Conservation (phyloP, 2,888 invertebrate genomes). For the Drymonia ruficornis region DNA sequence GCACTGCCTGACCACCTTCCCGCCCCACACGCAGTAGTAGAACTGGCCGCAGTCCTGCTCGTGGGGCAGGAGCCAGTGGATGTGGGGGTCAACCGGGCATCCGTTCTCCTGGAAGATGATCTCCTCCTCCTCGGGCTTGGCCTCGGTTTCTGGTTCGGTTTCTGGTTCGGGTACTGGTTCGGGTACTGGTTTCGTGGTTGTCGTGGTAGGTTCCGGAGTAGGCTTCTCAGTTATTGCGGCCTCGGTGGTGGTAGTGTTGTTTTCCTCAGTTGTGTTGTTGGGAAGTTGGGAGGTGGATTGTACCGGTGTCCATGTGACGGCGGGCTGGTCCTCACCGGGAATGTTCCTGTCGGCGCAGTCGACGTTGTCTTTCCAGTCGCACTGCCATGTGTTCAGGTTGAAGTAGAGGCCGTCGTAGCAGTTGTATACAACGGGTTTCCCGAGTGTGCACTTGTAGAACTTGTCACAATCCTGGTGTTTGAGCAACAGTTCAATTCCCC, state of each 20-base stretch:
- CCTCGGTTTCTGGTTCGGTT: conserved; percentile 17
- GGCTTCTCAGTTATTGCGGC: conserved; percentile 3
- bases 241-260: conserved; percentile 9
- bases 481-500: conserved; percentile 78
- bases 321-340: conserved; percentile 31
- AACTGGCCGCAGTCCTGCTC: conserved; percentile 59
- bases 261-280: conserved; percentile 10
- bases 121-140: conserved; percentile 10
- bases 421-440: conserved; percentile 81
- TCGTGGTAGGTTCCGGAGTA: conserved; percentile 11
- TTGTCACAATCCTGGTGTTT: conserved; percentile 84
- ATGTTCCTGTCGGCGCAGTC: conserved; percentile 78
- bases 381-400: conserved; percentile 78
- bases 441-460: conserved; percentile 88
- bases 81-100: conserved; percentile 61
- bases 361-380: conserved; percentile 86
- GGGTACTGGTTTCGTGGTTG: conserved; percentile 5
- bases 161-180: conserved; percentile 14
- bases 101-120: conserved; percentile 60
- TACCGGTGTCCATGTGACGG: conserved; percentile 15
- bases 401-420: conserved; percentile 85
- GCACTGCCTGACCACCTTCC: conserved; percentile 50
- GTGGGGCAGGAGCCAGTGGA: conserved; percentile 67
- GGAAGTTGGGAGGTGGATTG: conserved; percentile 14
- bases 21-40: conserved; percentile 70